A percentile compares a stretch with the other conserved stretches of the same genome.
Conservation (phyloP, 2,113 vertebrate genomes). For the Oryzias javanicus region DNA sequence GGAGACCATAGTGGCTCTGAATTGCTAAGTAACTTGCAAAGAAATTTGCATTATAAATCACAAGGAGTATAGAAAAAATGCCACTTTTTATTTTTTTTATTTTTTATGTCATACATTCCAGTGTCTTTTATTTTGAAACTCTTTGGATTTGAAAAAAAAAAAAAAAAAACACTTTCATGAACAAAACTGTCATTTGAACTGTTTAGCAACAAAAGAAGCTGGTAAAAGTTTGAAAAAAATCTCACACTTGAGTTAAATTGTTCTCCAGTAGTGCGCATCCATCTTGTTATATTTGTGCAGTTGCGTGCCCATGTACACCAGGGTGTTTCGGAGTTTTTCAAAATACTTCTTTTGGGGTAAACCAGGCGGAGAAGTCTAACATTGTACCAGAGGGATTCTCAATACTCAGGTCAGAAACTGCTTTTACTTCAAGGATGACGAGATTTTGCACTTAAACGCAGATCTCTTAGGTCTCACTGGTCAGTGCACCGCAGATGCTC, state of each 20-base stretch:
- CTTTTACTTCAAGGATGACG: constrained; percentile 35
- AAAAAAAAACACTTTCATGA: too few species aligned
- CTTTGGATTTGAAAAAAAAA: too few species aligned
- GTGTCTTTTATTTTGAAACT: too few species aligned
- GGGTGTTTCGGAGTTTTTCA: constrained; percentile 5
- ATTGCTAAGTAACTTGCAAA: too few species aligned
- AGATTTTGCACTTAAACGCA: constrained; percentile 53
- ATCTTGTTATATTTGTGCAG: constrained; percentile 1
- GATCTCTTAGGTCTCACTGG: constrained; percentile 34
- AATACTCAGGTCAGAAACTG: constrained; percentile 44
- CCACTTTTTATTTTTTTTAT: too few species aligned
- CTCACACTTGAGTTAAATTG: neutral
- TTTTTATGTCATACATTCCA: too few species aligned
- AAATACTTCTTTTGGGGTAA: constrained; percentile 32
- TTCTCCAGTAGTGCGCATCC: neutral
- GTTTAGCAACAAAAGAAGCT: neutral
- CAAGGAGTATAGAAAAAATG: too few species aligned
- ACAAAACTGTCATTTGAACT: too few species aligned
- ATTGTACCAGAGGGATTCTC: constrained; percentile 31
- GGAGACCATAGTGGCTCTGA: neutral
- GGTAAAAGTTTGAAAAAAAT: neutral
- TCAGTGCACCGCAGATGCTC: constrained; percentile 23
- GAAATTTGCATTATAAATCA: too few species aligned
- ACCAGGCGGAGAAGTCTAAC: constrained; percentile 30
- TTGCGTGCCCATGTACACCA: neutral